Evolutionary conservation across 1,140 invertebrate species (phyloP), one percentile per base, ranked within the genome.

Genomic region (Eumeta japonica): DNA sequence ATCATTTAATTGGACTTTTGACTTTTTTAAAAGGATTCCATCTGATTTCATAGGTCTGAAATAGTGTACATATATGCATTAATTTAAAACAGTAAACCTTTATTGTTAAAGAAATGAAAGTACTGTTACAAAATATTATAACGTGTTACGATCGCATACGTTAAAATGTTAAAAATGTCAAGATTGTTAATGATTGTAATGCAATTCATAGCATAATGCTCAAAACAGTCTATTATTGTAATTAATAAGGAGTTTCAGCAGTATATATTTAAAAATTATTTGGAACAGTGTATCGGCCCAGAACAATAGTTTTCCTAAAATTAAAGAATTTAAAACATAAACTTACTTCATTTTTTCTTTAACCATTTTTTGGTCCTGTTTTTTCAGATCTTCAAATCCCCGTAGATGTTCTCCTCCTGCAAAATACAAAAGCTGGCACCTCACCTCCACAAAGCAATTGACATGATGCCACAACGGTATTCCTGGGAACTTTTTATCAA

Each of bases 391-490:
- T 10, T 82, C 77, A 62, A 84, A 90, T 1, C 94, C 93, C 41
- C 87, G 84, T 18, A 97, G 53, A 27, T 72, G 63, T 45, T 84
- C 80, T 1, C 85, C 91, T 30, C 70, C 68, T 17, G 81, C 87
- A 59, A 81, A 86, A 74, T 88, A 98, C 20, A 85, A 79, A 2
- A 95, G 58, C 34, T 90, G 84, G 41, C 81, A 73, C 30, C 89
- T 71, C n/a, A 85, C 59, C 52, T 91, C 82, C 5, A 81, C 83
- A 79, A 98, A 98, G 67, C 96, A 98, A 42, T 92, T 87, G 7
- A 94, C 70, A 76, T 98, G 95, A 72, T 96, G 84, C 94, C 94
- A 97, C 15, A 84, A 66, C 45, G 89, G 82, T 47, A 87, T 75
- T 0, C 87, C 88, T 10, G 92, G 92, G 76, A 85, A 94, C 62